Evolutionary conservation across 2,113 vertebrate species (phyloP), one percentile per base, ranked within the genome.

Genomic region (Tinamus guttatus): DNA sequence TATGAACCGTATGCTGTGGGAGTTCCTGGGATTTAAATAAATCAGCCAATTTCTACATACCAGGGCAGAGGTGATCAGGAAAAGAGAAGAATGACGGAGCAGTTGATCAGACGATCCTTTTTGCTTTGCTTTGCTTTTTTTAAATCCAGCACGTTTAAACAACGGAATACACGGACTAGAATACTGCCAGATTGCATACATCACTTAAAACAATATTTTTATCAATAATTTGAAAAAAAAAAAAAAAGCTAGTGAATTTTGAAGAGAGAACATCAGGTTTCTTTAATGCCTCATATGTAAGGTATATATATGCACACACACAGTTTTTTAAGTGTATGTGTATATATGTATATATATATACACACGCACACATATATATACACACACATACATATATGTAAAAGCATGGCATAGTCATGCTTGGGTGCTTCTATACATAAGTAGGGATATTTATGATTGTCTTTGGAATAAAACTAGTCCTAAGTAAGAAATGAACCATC

Each of bases 1-100:
- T 73, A 95, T 79, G 83, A 93, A 89, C 63, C 54, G 83, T 38
- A 58, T 80, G 69, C 27, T 1, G 0, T 70, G 67, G 71, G 84
- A 92, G 75, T 85, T 90, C 36, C 79, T 75, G 71, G 83, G 93
- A 89, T 95, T 94, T 94, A 94, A 92, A 91, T 88, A 85, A 91
- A 92, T 96, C 92, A 75, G 45, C 70, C 85, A 45, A 45, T 94
- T 93, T 85, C 81, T 85, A 75, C 83, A 92, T 78, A 75, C 45
- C 84, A 83, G 63, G 60, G 74, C 70, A 94, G 81, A 92, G 75
- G 71, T 92, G 75, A 89, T 80, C 54, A 94, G 75, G 56, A 89
- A 92, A 95, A 87, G 40, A 92, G 84, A 94, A 87, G 36, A 87
- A 92, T 65, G 93, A 92, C 41, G 40, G 77, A 89, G 54, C 8